A percentile compares a stretch with the other conserved stretches of the same genome.
Evolutionary conservation across 2,888 invertebrate genomes (phyloP).

Genomic region (Cantharis nigra): DNA sequence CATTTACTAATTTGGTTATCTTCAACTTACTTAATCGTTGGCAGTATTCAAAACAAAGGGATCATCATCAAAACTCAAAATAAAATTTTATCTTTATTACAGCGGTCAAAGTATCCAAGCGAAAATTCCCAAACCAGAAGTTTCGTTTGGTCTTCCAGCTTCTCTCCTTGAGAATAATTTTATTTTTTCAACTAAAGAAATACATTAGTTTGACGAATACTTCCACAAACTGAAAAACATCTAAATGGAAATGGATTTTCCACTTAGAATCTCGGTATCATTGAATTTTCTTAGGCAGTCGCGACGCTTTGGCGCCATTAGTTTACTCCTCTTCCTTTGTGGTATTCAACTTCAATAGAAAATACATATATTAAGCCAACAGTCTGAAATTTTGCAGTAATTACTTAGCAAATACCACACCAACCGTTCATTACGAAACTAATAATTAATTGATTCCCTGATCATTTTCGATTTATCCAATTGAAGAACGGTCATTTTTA

Average conservation of each 20-base stretch:
- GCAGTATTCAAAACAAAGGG: slow-evolving; percentile 7
- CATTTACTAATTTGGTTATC: slow-evolving; percentile 28
- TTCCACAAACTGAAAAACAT: slow-evolving; percentile 1
- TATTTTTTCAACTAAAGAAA: background rate
- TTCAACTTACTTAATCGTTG: slow-evolving; percentile 16
- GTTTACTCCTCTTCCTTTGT: slow-evolving; percentile 9
- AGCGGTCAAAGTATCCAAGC: background rate
- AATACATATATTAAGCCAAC: background rate
- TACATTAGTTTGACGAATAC: background rate
- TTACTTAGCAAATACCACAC: background rate
- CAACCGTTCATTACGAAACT: background rate
- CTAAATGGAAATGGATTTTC: slow-evolving; percentile 6
- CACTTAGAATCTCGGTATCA: slow-evolving; percentile 6
- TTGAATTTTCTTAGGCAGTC: slow-evolving; percentile 7
- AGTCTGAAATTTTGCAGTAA: background rate
- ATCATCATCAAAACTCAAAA: slow-evolving; percentile 2
- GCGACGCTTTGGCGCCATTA: slow-evolving; percentile 17
- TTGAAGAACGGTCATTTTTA: background rate
- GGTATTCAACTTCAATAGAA: background rate
- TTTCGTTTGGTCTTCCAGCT: background rate
- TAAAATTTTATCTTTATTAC: background rate
- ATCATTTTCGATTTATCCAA: background rate
- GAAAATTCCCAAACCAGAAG: background rate
- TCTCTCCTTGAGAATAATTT: background rate
- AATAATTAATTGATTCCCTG: background rate